Evolutionary conservation across 1,140 invertebrate species (phyloP), one percentile per base, ranked within the genome.

Genomic region (Drosophila nigromelanica): DNA sequence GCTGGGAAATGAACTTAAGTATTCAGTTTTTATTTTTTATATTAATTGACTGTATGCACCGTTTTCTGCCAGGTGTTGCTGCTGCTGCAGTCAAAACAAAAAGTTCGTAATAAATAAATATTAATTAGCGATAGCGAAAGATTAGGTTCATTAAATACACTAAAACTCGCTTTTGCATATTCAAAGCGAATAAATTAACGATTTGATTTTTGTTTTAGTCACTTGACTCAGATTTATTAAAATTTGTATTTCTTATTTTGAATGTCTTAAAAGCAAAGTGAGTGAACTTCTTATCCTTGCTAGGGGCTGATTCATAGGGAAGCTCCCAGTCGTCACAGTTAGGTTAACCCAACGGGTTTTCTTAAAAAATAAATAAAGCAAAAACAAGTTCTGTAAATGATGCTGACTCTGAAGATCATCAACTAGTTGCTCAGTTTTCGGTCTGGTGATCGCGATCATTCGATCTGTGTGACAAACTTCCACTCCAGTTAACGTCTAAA

Each of bases 91-190:
- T 56, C 39, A 43, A 42, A 58, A 58, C 55, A 58, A 71, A 74
- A 72, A 58, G 56, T 42, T 54, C 76, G 54, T 61, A 72, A 58
- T 45, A 67, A 70, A 58, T 45, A 71, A 78, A 86, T 64, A 68
- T 74, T 60, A 86, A 85, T 80, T 77, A 75, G 54, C 7, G 1
- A 33, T 45, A 30, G 45, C 37, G 60, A 27, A 40, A 50, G 56
- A 59, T 83, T 42, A 47, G 35, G 58, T 63, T 74, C 61, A 74
- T 75, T 75, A 63, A 67, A 60, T 21, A 45, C 56, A 70, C 40
- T 51, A 50, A 68, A 61, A 50, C 27, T 66, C 14, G 48, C 56
- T 42, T 37, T 67, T 51, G 33, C 33, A 35, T 35, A 35, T 35
- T 35, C 7, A 10, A 35, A 35, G 33, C 52, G 61, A 72, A 77